These are phyloP conservation scores for Athalia rosae DNA, from an alignment of 2,888 invertebrate species.

Conservation along the genomic window DNA sequence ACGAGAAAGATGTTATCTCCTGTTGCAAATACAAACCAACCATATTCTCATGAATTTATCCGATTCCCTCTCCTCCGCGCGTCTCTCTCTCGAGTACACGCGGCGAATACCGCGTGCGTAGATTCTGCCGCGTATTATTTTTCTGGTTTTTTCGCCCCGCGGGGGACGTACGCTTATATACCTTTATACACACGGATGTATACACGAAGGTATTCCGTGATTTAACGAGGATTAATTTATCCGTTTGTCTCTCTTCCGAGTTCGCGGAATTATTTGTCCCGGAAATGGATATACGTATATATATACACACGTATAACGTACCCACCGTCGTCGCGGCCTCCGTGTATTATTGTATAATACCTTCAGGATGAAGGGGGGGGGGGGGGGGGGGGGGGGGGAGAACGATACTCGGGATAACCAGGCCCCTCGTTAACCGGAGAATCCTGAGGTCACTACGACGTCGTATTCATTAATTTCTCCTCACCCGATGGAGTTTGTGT, in stretches of 20 bases:
- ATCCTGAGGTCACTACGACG: conserved; percentile 38
- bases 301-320: too few relatives aligned
- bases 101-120: too few relatives aligned
- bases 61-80: too few relatives aligned
- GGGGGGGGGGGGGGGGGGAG: conserved; percentile 6
- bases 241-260: conserved; percentile 22
- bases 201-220: background rate
- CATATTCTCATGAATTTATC: too few relatives aligned
- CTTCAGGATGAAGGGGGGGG: conserved; percentile 8
- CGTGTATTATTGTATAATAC: conserved; percentile 19
- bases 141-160: too few relatives aligned
- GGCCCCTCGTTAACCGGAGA: conserved; percentile 29
- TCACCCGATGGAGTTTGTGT: conserved; percentile 28
- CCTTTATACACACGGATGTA: background rate
- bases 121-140: too few relatives aligned
- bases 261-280: conserved; percentile 25
- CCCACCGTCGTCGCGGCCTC: too few relatives aligned
- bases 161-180: too few relatives aligned
- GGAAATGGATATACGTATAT: conserved; percentile 28
- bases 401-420: background rate
- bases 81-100: too few relatives aligned
- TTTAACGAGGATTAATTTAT: conserved; percentile 6
- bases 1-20: too few relatives aligned
- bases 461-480: conserved; percentile 41
- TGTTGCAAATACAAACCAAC: too few relatives aligned